These are phyloP conservation scores for Pao palembangensis DNA, from an alignment of 2,113 vertebrate genomes.

Conservation along the genomic window DNA sequence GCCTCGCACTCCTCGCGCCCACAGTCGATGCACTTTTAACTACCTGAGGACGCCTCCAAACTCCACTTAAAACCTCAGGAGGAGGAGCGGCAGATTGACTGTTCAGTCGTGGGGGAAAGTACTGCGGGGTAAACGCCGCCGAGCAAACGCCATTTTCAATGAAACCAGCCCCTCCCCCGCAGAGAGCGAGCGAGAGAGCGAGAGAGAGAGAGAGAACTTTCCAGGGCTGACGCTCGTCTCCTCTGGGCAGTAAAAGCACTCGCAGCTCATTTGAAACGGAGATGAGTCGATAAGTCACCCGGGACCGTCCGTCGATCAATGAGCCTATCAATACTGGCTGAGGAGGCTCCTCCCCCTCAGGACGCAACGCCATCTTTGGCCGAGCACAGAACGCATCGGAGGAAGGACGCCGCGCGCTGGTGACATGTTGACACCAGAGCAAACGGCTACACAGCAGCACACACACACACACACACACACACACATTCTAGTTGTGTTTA, in stretches of 20 bases:
- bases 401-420: too few relatives aligned
- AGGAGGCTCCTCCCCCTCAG: conserved; percentile 48
- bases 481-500: too few relatives aligned
- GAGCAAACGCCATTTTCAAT: conserved; percentile 56
- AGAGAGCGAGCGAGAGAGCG: conserved; percentile 5
- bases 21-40: conserved; percentile 66
- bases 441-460: not conserved
- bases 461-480: not conserved
- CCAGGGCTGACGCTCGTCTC: conserved; percentile 39
- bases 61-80: conserved; percentile 47
- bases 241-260: conserved; percentile 50
- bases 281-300: conserved; percentile 59
- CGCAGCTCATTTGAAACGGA: conserved; percentile 58
- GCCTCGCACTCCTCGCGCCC: conserved; percentile 57
- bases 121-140: too few relatives aligned
- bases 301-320: conserved; percentile 67
- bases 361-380: conserved; percentile 46
- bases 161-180: conserved; percentile 11
- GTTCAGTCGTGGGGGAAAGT: conserved; percentile 45
- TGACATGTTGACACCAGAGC: too few relatives aligned
- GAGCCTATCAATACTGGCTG: conserved; percentile 54
- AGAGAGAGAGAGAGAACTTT: conserved; percentile 17
- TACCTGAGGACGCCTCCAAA: conserved; percentile 56
- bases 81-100: conserved; percentile 47
- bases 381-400: conserved; percentile 24